Percentiles rank a stretch among this genome's conserved stretches.
These are phyloP conservation scores for Epinotia brunnichana DNA, from an alignment of 2,888 invertebrate species.

Conservation along the genomic window DNA sequence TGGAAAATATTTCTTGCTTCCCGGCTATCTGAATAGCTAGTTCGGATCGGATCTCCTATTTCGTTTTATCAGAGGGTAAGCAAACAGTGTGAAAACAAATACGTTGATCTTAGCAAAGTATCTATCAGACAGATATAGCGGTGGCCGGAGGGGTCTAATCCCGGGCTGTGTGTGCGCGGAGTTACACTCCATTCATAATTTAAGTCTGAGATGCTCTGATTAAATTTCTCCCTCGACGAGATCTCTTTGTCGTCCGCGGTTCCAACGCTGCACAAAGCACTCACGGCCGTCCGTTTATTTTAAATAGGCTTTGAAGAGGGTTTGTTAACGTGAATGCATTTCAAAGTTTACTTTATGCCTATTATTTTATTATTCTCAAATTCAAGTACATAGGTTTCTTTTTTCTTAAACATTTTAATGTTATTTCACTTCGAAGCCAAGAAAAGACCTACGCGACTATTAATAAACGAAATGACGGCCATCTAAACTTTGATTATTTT, in stretches of 20 bases:
- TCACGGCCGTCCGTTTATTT: constrained; percentile 65
- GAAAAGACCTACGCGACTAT: constrained; percentile 6
- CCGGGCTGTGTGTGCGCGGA: constrained; percentile 27
- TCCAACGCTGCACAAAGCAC: constrained; percentile 60
- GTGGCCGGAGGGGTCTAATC: constrained; percentile 33
- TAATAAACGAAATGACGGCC: constrained; percentile 23
- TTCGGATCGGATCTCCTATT: constrained; percentile 54
- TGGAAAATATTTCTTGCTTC: constrained; percentile 74
- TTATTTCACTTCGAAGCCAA: constrained; percentile 4
- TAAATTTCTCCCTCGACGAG: constrained; percentile 65
- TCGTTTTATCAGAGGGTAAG: constrained; percentile 53
- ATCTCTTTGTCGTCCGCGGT: constrained; percentile 63
- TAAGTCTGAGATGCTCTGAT: constrained; percentile 64
- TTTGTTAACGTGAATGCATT: constrained; percentile 33
- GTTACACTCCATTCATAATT: constrained; percentile 57
- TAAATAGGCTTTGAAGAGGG: constrained; percentile 56
- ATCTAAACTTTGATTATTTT: constrained; percentile 60
- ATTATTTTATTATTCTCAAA: background rate
- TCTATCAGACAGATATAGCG: constrained; percentile 24
- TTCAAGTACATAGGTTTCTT: background rate
- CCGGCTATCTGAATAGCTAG: constrained; percentile 60
- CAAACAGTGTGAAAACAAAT: constrained; percentile 50
- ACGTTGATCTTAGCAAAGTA: constrained; percentile 47
- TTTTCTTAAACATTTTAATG: background rate
- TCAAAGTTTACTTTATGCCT: constrained; percentile 16